Evolutionary conservation across 2,888 invertebrate genomes (phyloP), one percentile per base, ranked within the genome.

Genomic region (Drosophila testacea): DNA sequence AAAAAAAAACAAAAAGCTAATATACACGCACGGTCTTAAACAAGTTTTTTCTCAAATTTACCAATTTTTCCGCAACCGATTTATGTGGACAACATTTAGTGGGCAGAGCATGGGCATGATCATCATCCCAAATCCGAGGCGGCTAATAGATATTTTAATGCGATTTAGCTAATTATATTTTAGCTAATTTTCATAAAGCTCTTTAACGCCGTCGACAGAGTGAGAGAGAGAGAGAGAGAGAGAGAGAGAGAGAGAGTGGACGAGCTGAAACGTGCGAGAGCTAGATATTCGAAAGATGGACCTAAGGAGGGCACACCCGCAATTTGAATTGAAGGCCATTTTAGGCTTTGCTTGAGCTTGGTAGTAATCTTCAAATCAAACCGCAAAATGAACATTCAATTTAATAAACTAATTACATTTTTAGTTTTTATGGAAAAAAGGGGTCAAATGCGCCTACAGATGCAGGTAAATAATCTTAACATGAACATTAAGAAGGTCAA

Each of bases 11-110:
- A 32, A 32, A 62, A 56, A 27, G 57, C 63, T 56, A 55, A 60
- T 60, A 42, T 76, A 68, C 46, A 36, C 79, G 56, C 68, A 77
- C 63, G 77, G 69, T 62, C 47, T 38, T 75, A 81, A 89, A 89
- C 91, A 77, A 88, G 91, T 91, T 90, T 90, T 81, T 89, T 75
- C 74, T 80, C 76, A 81, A 47, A 57, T 86, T 90, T 90, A 90
- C 88, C 83, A 77, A 81, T 64, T 77, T 77, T 78, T 79, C 72
- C 72, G 72, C 77, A 70, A 79, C 65, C 65, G 34, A 50, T 50
- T 50, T 50, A 65, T 36, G 69, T 70, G 78, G 78, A 77, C 87
- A 75, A 71, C 54, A 59, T 77, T 52, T 75, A 38, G 38, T 51
- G 60, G 60, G 57, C 68, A 48, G 41, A 27, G 42, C 51, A 10